Conservation (phyloP, 2,113 vertebrate genomes). For the Coturnix japonica region DNA sequence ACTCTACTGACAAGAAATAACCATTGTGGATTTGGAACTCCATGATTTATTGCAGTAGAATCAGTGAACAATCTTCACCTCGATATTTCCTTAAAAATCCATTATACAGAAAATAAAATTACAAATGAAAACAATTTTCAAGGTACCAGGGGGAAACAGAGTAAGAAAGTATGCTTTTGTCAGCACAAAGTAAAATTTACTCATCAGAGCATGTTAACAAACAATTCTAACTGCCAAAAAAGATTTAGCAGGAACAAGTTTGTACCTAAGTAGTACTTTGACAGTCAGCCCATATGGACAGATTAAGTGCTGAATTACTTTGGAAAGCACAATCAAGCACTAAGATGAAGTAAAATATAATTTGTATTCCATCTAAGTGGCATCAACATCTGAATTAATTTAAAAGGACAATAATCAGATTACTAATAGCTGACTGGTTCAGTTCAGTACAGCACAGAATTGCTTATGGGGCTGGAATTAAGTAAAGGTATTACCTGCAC, state of each 20-base stretch:
- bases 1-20: neutral
- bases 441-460: neutral
- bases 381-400: slow-evolving; percentile 37
- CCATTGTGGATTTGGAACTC: neutral
- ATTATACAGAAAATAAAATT: slow-evolving; percentile 4
- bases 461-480: neutral
- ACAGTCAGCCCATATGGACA: neutral
- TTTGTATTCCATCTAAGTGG: slow-evolving; percentile 4
- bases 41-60: slow-evolving; percentile 27
- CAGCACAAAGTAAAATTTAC: neutral
- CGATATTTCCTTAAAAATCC: neutral
- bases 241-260: neutral
- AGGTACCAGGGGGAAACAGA: neutral
- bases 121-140: slow-evolving; percentile 29
- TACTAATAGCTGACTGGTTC: neutral
- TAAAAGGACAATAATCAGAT: slow-evolving; percentile 19
- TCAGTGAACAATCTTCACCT: slow-evolving; percentile 13
- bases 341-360: slow-evolving; percentile 60
- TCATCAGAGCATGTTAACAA: neutral
- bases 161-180: slow-evolving; percentile 30
- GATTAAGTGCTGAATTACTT: slow-evolving; percentile 60
- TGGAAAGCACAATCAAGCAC: slow-evolving; percentile 24
- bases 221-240: neutral
- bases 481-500: slow-evolving; percentile 84
- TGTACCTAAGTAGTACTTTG: neutral